Evolutionary conservation across 2,888 invertebrate genomes (phyloP).

Genomic region (Amaurobius ferox): DNA sequence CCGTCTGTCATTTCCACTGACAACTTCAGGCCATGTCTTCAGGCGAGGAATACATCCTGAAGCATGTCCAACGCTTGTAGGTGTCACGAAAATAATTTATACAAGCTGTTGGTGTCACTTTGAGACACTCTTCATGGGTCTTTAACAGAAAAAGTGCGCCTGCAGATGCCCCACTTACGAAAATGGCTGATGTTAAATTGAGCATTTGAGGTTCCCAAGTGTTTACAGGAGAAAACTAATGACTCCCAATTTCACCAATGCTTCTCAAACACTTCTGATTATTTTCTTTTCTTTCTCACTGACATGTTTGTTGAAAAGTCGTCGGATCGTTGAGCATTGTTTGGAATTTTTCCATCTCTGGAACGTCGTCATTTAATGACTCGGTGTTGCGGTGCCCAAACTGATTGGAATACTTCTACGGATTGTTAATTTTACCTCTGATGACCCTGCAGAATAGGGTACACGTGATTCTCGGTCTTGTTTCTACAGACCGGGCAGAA

Average conservation of each 20-base stretch:
- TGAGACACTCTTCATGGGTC: not conserved
- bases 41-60: not conserved
- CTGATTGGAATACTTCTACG: not conserved
- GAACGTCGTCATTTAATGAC: not conserved
- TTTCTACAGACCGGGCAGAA: not conserved
- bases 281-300: not conserved
- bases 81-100: not conserved
- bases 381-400: not conserved
- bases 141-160: not conserved
- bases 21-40: not conserved
- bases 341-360: not conserved
- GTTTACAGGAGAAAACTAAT: slow-evolving; percentile 3
- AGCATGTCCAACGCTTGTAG: not conserved
- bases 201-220: slow-evolving; percentile 15
- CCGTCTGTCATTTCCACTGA: not conserved
- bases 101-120: not conserved
- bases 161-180: not conserved
- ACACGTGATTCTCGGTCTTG: not conserved
- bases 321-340: slow-evolving; percentile 5
- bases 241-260: not conserved
- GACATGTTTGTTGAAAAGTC: not conserved
- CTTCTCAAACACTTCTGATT: not conserved
- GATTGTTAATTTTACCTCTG: not conserved
- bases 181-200: slow-evolving; percentile 22
- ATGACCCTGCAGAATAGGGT: not conserved